Conservation (phyloP, 2,888 invertebrate species). For the Campaea margaritaria region DNA sequence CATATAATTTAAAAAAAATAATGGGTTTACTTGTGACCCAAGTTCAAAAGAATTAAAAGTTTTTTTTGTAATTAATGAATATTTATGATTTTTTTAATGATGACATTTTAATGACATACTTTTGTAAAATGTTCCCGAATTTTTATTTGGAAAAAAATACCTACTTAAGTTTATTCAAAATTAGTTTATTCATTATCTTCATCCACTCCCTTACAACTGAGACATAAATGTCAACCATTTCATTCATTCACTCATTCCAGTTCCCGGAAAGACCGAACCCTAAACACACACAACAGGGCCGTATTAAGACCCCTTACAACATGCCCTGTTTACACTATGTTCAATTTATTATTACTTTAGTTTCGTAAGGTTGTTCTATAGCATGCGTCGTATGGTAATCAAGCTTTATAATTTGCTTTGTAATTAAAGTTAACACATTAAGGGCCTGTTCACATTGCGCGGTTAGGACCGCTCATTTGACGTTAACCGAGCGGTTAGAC, state of each 20-base stretch:
- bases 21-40: no score
- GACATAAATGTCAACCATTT: no score
- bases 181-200: no score
- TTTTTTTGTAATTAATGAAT: no score
- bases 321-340: slow-evolving; percentile 21
- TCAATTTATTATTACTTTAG: slow-evolving; percentile 35
- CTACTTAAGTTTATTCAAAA: no score
- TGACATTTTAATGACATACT: no score
- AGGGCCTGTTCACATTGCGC: slow-evolving; percentile 34
- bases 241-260: neutral
- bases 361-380: slow-evolving; percentile 47
- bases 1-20: no score
- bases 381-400: slow-evolving; percentile 54
- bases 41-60: neutral
- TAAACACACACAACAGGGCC: neutral
- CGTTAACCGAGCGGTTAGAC: no score
- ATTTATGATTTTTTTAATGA: no score
- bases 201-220: no score
- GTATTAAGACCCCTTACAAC: slow-evolving; percentile 1
- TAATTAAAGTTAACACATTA: slow-evolving; percentile 48
- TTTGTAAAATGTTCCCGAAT: no score
- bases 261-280: neutral
- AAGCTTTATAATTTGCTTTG: slow-evolving; percentile 61
- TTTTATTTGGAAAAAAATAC: no score
- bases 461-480: neutral